These are phyloP conservation scores for Thymelicus acteon DNA, from an alignment of 2,888 invertebrate species.

Conservation along the genomic window DNA sequence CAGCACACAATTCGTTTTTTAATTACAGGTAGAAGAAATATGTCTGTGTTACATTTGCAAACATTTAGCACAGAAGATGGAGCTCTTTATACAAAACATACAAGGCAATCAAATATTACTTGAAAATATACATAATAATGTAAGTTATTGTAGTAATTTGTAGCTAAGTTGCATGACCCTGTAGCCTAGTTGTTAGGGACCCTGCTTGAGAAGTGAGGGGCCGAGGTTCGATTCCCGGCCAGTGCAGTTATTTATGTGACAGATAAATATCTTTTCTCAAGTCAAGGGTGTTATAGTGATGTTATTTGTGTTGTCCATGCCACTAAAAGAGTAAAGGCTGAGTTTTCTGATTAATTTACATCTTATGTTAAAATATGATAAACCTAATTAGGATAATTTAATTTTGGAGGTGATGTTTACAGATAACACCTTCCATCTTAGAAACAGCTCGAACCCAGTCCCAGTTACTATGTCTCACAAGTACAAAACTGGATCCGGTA, in stretches of 20 bases:
- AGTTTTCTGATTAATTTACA: too few relatives aligned
- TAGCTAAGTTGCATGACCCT: background rate
- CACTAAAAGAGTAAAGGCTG: too few relatives aligned
- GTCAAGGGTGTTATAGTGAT: too few relatives aligned
- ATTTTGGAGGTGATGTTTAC: constrained; percentile 22
- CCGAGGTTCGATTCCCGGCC: too few relatives aligned
- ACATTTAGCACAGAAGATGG: constrained; percentile 58
- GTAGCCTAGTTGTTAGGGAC: too few relatives aligned
- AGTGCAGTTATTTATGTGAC: too few relatives aligned
- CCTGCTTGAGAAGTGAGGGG: too few relatives aligned
- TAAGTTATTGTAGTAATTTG: constrained; percentile 49
- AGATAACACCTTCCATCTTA: constrained; percentile 52
- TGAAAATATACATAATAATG: constrained; percentile 57
- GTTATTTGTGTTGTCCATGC: too few relatives aligned
- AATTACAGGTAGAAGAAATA: constrained; percentile 58
- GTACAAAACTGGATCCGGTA: constrained; percentile 45
- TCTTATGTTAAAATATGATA: too few relatives aligned
- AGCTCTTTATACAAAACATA: constrained; percentile 65
- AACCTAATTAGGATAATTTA: too few relatives aligned
- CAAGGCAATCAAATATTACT: constrained; percentile 64
- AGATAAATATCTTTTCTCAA: too few relatives aligned
- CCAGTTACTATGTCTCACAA: constrained; percentile 48
- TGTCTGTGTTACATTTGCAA: constrained; percentile 64
- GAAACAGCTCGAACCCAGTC: constrained; percentile 46
- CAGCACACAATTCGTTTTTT: background rate